Percentiles rank a stretch among this genome's conserved stretches.
Conservation (phyloP, 2,888 invertebrate genomes). For the Monochamus alternatus region DNA sequence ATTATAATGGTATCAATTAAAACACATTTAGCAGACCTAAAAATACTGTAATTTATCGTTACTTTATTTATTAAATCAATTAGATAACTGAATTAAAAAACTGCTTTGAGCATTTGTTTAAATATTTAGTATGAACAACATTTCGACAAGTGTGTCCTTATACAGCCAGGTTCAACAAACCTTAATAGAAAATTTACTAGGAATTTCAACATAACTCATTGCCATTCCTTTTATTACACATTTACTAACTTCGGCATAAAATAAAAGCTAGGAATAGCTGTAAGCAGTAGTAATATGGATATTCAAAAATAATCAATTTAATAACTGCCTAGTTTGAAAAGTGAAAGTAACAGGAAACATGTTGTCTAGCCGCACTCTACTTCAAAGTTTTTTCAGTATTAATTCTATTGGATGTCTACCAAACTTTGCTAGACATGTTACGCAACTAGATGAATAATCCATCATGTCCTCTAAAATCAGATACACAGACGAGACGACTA, state of each 20-base stretch:
- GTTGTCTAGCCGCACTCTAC: background rate
- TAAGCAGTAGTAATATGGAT: background rate
- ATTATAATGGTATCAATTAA: too few relatives aligned
- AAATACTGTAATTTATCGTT: too few relatives aligned
- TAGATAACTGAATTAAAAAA: too few relatives aligned
- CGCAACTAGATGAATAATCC: too few relatives aligned
- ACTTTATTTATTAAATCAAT: too few relatives aligned
- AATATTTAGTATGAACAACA: background rate
- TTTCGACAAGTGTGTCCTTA: background rate
- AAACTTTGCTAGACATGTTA: background rate
- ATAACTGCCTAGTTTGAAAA: conserved; percentile 4
- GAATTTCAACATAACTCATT: background rate
- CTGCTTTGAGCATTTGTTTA: background rate
- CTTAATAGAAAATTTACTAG: background rate
- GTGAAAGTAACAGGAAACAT: conserved; percentile 3
- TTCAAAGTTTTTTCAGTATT: background rate
- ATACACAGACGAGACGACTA: too few relatives aligned
- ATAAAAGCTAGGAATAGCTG: background rate
- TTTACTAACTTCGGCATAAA: background rate
- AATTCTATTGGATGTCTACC: background rate
- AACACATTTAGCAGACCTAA: too few relatives aligned
- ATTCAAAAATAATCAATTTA: background rate
- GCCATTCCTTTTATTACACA: background rate
- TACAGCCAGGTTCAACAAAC: background rate
- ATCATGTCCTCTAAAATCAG: too few relatives aligned